These are phyloP conservation scores for Dryoscopus gambensis DNA, from an alignment of 2,113 vertebrate genomes.

Conservation along the genomic window DNA sequence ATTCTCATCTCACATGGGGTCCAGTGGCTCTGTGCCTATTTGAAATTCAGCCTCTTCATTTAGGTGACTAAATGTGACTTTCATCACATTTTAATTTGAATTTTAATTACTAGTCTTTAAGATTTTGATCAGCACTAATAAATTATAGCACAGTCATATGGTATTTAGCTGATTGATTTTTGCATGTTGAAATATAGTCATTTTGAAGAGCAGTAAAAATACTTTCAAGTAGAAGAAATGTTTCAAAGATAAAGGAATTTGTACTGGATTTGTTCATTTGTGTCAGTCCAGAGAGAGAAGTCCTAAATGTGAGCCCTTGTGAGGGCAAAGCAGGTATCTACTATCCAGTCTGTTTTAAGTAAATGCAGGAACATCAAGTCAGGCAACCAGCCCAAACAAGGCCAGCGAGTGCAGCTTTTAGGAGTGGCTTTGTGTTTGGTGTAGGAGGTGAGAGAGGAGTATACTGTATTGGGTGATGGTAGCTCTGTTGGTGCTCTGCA, in stretches of 20 bases:
- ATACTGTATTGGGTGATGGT: background rate
- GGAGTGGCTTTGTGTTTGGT: background rate
- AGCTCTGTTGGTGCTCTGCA: background rate
- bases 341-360: background rate
- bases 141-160: slow-evolving; percentile 43
- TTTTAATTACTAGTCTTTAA: slow-evolving; percentile 64
- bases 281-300: background rate
- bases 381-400: background rate
- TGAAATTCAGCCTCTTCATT: slow-evolving; percentile 41
- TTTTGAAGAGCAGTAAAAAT: slow-evolving; percentile 36
- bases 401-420: background rate
- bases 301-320: background rate
- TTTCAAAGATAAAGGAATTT: background rate
- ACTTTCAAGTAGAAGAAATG: background rate
- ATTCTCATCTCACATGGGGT: background rate
- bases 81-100: slow-evolving; percentile 59
- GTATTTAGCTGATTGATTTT: slow-evolving; percentile 58
- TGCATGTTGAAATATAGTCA: slow-evolving; percentile 24
- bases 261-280: background rate
- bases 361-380: background rate
- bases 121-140: slow-evolving; percentile 59
- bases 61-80: slow-evolving; percentile 48
- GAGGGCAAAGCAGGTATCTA: background rate
- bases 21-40: background rate
- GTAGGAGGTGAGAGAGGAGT: background rate